Percentiles rank a stretch among this genome's conserved stretches.
Evolutionary conservation across 2,888 invertebrate genomes (phyloP).

Genomic region (Mactromeris polynyma): DNA sequence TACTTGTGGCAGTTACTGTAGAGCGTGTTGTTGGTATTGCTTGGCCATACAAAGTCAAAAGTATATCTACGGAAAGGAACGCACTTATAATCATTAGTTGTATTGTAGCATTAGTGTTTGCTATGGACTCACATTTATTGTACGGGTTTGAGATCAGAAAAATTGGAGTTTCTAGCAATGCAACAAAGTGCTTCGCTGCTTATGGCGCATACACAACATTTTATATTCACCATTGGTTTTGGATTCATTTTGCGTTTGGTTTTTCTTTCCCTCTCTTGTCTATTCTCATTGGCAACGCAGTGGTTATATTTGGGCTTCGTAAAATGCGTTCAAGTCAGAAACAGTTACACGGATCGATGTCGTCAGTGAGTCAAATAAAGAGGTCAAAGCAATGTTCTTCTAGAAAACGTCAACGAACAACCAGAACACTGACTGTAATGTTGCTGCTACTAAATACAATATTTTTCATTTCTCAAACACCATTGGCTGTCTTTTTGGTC

Average conservation of each 20-base stretch:
- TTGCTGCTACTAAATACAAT: slow-evolving; percentile 34
- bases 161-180: background rate
- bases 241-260: slow-evolving; percentile 19
- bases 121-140: slow-evolving; percentile 20
- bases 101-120: background rate
- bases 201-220: slow-evolving; percentile 2
- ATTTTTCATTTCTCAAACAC: slow-evolving; percentile 37
- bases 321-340: slow-evolving; percentile 20
- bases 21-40: slow-evolving; percentile 17
- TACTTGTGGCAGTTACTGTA: slow-evolving; percentile 20
- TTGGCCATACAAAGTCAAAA: slow-evolving; percentile 32
- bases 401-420: background rate
- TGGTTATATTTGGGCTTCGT: slow-evolving; percentile 26
- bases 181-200: background rate
- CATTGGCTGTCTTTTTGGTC: slow-evolving; percentile 16
- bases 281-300: slow-evolving; percentile 17
- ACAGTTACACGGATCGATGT: background rate
- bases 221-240: slow-evolving; percentile 23
- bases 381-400: background rate
- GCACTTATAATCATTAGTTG: background rate
- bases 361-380: background rate
- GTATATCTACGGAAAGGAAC: background rate
- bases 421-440: slow-evolving; percentile 23
- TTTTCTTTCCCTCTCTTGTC: slow-evolving; percentile 5
- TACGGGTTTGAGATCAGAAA: slow-evolving; percentile 17